Conservation (phyloP, 2,113 vertebrate species). For the Hucho hucho region DNA sequence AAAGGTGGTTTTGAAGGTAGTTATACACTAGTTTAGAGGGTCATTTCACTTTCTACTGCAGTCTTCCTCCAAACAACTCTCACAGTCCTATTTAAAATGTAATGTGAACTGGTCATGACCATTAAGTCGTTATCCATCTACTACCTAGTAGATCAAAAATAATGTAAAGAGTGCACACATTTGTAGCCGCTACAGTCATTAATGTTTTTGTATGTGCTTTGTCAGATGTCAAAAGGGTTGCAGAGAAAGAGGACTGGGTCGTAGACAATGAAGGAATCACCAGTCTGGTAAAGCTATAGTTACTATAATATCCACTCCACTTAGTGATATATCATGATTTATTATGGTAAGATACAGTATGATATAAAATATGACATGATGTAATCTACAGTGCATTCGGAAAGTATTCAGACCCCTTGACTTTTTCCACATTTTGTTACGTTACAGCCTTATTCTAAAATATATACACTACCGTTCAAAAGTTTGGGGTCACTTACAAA, state of each 20-base stretch:
- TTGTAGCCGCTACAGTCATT: too few species aligned
- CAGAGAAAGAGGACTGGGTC: constrained; percentile 96
- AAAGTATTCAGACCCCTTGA: too few species aligned
- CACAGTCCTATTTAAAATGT: neutral
- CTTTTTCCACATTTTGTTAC: too few species aligned
- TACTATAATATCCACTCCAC: neutral
- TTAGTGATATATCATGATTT: too few species aligned
- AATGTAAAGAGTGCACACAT: too few species aligned
- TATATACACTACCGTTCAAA: too few species aligned
- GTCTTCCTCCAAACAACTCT: neutral
- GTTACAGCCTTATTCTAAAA: too few species aligned
- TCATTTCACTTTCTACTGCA: neutral
- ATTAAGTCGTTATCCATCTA: neutral
- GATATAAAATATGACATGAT: too few species aligned
- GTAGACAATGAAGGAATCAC: constrained; percentile 95
- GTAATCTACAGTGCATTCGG: too few species aligned
- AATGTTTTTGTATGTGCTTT: neutral
- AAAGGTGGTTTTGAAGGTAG: constrained; percentile 26
- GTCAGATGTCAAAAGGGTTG: constrained; percentile 87
- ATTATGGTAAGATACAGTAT: neutral
- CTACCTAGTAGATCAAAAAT: neutral
- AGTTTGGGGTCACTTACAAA: too few species aligned
- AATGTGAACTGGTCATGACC: neutral
- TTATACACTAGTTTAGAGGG: neutral
- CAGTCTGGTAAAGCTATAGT: constrained; percentile 79